Base-by-base conservation (phyloP, 2,113 vertebrate species). In the Ceratotherium simum region DNA sequence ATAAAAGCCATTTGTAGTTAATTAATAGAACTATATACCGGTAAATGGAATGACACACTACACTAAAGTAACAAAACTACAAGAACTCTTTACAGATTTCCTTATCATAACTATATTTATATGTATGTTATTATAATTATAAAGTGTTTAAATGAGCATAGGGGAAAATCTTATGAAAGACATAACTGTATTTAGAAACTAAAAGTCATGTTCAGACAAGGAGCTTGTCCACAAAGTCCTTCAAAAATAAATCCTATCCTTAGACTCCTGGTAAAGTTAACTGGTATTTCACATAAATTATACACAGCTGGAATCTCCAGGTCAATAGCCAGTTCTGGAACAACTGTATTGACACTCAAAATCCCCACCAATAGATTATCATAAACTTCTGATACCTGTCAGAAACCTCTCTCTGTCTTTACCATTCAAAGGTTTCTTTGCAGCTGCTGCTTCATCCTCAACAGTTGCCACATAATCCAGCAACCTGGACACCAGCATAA, bases 401-500 rank as follows among this genome's bases (percentile, higher is more conserved):
- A 99, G 98, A 65, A 99, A 98, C 95, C 99, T 98, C 87, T 99
- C 99, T 33, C 99, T 98, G 51, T 99, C 99, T 98, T 99, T 99
- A 92, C 99, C 99, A 97, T 99, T 99, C 70, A 99, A 98, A 98
- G 99, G 99, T 97, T 99, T 99, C 98, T 99, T 99, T 87, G 99
- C 99, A 78, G 99, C 99, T 42, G 99, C 98, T 79, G 99, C 99
- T 98, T 99, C 99, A 95, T 99, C 99, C 99, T 99, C 99, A 80
- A 99, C 99, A 81, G 99, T 99, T 97, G 99, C 99, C 69, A 99
- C 99, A 27, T 99, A 99, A 98, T 99, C 99, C 97, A 99, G 96
- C 42, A 99, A 99, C 81, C 99, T 99, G 89, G 99, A 99, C 81
- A 99, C 99, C 98, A 99, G 98, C 99, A 99, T 99, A 95, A 99